These are phyloP conservation scores for Saccostrea cuccullata DNA, from an alignment of 1,140 invertebrate species.

Conservation along the genomic window DNA sequence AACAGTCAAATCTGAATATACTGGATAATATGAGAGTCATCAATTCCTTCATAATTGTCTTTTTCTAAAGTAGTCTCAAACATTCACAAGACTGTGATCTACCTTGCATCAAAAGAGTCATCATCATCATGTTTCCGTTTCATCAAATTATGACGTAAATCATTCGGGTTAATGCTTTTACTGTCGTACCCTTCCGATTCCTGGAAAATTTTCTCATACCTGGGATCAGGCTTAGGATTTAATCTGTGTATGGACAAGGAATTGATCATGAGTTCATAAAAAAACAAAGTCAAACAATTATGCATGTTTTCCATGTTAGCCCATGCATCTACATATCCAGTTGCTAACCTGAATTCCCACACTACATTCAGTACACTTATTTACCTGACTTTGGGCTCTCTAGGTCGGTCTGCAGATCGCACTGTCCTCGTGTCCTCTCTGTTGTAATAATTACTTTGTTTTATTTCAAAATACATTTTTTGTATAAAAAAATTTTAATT, in stretches of 20 bases:
- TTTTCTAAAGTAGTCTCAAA: too few relatives aligned
- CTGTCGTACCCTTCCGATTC: constrained; percentile 16
- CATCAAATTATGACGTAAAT: constrained; percentile 51
- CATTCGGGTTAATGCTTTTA: constrained; percentile 52
- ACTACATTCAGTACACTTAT: too few relatives aligned
- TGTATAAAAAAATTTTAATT: too few relatives aligned
- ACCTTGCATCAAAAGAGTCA: constrained; percentile 51
- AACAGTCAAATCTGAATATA: too few relatives aligned
- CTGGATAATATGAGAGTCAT: too few relatives aligned
- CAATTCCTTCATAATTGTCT: too few relatives aligned
- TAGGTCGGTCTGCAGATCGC: neutral
- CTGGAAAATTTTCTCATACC: constrained; percentile 55
- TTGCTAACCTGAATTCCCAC: too few relatives aligned
- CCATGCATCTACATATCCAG: too few relatives aligned
- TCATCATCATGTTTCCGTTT: constrained; percentile 46
- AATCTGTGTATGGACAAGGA: constrained; percentile 40
- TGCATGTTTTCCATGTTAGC: too few relatives aligned
- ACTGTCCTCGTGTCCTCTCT: constrained; percentile 4
- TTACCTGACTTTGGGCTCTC: neutral
- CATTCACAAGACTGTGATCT: neutral
- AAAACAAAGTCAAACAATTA: too few relatives aligned
- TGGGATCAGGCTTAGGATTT: constrained; percentile 60
- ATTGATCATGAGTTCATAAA: too few relatives aligned
- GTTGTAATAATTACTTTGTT: neutral
- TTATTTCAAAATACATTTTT: too few relatives aligned